Conservation (phyloP, 2,113 vertebrate species). For the Dromaius novaehollandiae region DNA sequence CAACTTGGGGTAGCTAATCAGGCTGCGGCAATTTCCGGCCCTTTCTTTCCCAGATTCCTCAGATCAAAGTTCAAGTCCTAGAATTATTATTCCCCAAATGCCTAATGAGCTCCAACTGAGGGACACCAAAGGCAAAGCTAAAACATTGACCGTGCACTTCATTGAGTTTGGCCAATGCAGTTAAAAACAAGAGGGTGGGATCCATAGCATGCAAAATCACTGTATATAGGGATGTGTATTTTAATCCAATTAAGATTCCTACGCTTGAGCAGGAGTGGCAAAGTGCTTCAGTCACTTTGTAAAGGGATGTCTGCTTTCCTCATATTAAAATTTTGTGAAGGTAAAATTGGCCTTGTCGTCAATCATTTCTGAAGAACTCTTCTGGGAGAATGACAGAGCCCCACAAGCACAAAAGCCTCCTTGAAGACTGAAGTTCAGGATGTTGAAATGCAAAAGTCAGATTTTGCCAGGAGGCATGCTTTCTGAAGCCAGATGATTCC, state of each 20-base stretch:
- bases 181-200: conserved; percentile 51
- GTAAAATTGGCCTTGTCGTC: conserved; percentile 1
- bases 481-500: conserved; percentile 62
- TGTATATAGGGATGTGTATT: conserved; percentile 49
- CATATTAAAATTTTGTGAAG: neutral
- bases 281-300: neutral
- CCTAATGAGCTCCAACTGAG: conserved; percentile 74
- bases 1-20: conserved; percentile 74
- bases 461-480: conserved; percentile 51
- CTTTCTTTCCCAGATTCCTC: conserved; percentile 73
- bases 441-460: conserved; percentile 57
- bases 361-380: conserved; percentile 16
- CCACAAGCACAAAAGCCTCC: conserved; percentile 49
- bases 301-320: neutral
- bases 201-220: conserved; percentile 60
- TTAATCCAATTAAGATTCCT: conserved; percentile 73
- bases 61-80: conserved; percentile 72
- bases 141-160: conserved; percentile 67
- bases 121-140: conserved; percentile 63
- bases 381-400: neutral
- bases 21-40: conserved; percentile 72
- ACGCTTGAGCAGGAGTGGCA: neutral
- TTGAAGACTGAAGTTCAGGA: conserved; percentile 38
- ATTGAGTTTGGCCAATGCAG: conserved; percentile 55
- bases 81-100: conserved; percentile 71